Percentiles rank a stretch among this genome's conserved stretches.
Evolutionary conservation across 2,797 vertebrate genomes (phyloP).

Genomic region (Pseudochromis fuscus): DNA sequence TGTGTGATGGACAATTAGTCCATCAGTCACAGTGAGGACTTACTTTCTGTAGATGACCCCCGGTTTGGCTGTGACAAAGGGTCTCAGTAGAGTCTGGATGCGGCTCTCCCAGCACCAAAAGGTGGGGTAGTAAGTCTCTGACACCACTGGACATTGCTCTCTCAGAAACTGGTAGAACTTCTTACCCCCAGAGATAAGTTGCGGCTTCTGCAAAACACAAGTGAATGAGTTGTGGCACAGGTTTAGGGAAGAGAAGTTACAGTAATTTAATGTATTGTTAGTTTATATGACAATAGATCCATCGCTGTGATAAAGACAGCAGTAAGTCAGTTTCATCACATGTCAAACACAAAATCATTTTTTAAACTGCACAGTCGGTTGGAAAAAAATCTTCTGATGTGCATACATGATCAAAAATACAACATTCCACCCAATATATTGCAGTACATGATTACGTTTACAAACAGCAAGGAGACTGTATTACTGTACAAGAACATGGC

Average conservation of each 20-base stretch:
- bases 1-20: neutral
- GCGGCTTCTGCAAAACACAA: slow-evolving; percentile 90
- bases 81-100: slow-evolving; percentile 94
- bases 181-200: slow-evolving; percentile 92
- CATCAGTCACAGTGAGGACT: slow-evolving; percentile 65
- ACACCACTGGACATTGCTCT: slow-evolving; percentile 94
- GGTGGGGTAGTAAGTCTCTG: slow-evolving; percentile 97
- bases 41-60: slow-evolving; percentile 95
- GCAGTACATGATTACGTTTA: no score
- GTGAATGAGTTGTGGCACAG: neutral
- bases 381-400: no score
- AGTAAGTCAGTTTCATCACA: no score
- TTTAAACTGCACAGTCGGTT: no score
- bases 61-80: slow-evolving; percentile 95
- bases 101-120: slow-evolving; percentile 99
- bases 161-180: slow-evolving; percentile 93
- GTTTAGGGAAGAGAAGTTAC: no score
- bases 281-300: neutral
- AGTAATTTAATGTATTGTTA: neutral
- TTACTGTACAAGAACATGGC: no score
- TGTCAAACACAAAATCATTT: no score
- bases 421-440: no score
- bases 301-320: neutral
- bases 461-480: no score
- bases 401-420: no score